These are phyloP conservation scores for Mus minutoides DNA, from an alignment of 2,797 vertebrate genomes.

Conservation along the genomic window DNA sequence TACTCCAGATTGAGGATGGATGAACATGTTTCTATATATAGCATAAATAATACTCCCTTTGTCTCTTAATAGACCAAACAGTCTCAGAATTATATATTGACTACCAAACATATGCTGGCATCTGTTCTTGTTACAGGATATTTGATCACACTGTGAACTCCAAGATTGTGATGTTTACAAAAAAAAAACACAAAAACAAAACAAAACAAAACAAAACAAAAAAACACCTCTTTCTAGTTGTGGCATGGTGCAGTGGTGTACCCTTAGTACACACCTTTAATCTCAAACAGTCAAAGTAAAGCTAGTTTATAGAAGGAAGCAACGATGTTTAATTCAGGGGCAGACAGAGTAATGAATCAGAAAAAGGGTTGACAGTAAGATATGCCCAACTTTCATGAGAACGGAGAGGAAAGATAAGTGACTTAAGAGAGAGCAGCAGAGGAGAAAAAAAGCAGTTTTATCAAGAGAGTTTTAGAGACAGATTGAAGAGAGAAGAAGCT, in stretches of 20 bases:
- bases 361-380: background rate
- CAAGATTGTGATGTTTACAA: background rate
- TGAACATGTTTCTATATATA: background rate
- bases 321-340: background rate
- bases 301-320: background rate
- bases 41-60: background rate
- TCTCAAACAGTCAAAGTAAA: background rate
- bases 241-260: background rate
- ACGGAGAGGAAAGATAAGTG: background rate
- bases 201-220: too few species aligned
- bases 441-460: background rate
- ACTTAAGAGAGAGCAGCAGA: background rate
- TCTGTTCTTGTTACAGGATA: background rate
- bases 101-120: slow-evolving; percentile 38
- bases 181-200: background rate
- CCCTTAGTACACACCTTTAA: background rate
- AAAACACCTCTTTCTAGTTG: background rate
- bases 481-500: background rate
- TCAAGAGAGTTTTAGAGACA: background rate
- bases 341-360: background rate
- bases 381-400: background rate
- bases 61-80: slow-evolving; percentile 18
- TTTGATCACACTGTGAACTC: background rate
- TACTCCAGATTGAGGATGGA: background rate
- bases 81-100: slow-evolving; percentile 13